phyloP scores from a whole-genome alignment of 1,140 invertebrate genomes.

The Cephus cinctus region DNA sequence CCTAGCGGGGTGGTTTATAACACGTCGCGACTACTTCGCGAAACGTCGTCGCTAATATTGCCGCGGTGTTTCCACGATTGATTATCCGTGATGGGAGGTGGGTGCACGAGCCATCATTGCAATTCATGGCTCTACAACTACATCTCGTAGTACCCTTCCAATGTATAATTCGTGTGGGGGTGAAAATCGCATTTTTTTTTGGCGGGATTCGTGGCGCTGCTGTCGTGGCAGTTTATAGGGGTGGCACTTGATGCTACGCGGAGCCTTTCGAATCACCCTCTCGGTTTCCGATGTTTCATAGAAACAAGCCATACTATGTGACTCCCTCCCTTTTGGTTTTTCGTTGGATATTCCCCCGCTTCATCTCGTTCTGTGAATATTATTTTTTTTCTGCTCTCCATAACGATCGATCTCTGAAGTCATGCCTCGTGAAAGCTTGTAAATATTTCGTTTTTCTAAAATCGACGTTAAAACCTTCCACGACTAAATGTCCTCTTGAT shows the following conservation, averaged over 20 bases:
- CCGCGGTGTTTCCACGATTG: constrained; percentile 54
- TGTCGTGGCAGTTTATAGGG: constrained; percentile 28
- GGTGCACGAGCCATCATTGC: constrained; percentile 45
- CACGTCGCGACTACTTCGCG: constrained; percentile 1
- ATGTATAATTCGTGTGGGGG: constrained; percentile 41
- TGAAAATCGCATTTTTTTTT: constrained; percentile 46
- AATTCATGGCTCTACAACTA: constrained; percentile 48
- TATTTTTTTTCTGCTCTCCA: too few species aligned
- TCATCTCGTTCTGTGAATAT: too few species aligned
- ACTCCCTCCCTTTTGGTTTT: too few species aligned
- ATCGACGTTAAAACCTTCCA: too few species aligned
- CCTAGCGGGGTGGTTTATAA: constrained; percentile 2
- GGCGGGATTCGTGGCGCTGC: constrained; percentile 48
- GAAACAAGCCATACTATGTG: too few species aligned
- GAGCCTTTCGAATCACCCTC: not conserved
- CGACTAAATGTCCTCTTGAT: too few species aligned
- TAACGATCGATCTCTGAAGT: too few species aligned
- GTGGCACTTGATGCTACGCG: constrained; percentile 11
- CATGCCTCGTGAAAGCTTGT: too few species aligned
- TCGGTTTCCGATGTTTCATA: too few species aligned
- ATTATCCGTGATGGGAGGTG: constrained; percentile 50
- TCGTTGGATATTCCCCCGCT: too few species aligned
- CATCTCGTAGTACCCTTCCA: constrained; percentile 39
- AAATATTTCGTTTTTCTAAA: too few species aligned
- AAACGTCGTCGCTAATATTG: constrained; percentile 23